Base-by-base conservation (phyloP, 1,140 invertebrate genomes). In the Pseudoatta argentina region DNA sequence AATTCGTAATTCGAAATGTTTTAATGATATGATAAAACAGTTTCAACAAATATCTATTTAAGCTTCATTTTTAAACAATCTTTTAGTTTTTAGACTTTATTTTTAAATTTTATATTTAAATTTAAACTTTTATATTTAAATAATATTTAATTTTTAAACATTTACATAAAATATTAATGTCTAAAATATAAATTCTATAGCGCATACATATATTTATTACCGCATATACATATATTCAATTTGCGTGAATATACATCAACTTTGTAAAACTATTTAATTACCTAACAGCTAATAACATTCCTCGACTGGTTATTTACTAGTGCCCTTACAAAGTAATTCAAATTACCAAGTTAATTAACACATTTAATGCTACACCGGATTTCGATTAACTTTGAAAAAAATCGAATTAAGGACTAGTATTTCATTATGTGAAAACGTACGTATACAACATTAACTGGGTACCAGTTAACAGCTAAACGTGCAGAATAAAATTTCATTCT, bases 321-420 rank as follows among this genome's bases (percentile, higher is more conserved):
- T 61, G 55, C 30, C 39, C 6, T 57, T 57, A 59, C 55, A 61
- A 44, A 39, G 16, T 76, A 76, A 76, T 76, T 61, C 18, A 24
- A 18, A 44, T 61, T 27, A 24, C 34, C 34, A 18, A 75, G 30
- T 59, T 75, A 61, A 69, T 69, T 69, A 69, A 51, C 21, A 12
- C n/a, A 6, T 59, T 59, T 39, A 76, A 39, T 59, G 69, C 69
- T 16, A 59, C 16, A 24, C 75, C 10, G 39, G 24, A 77, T 63
- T 77, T 63, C 21, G 57, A 77, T 77, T 64, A 77, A 77, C 39
- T 64, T 64, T 64, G 34, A 5, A 61, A n/a, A 30, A 48, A 14
- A 51, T 69, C 18, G 7, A 30, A 78, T 78, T 16, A 48, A 66
- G 18, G 18, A 78, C 59, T 64, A 7, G 5, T 18, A 59, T 4